phyloP scores from a whole-genome alignment of 2,888 invertebrate species.

The Lepidocyrtinus sp. region DNA sequence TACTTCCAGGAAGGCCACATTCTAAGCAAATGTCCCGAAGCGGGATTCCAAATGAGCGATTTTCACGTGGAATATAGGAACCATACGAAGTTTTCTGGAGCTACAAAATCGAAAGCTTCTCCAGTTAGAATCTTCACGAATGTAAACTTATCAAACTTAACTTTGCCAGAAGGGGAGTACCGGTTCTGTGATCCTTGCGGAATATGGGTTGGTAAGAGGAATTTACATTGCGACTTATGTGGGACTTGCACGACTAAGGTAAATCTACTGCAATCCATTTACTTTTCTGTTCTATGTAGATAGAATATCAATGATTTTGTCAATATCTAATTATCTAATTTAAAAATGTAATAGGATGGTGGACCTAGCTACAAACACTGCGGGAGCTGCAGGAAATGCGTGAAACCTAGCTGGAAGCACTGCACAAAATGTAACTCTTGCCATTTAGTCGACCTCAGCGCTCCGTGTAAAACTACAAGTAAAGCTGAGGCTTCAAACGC shows the following conservation, averaged over 20 bases:
- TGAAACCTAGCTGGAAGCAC: constrained; percentile 61
- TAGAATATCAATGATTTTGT: not conserved
- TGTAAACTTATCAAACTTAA: constrained; percentile 33
- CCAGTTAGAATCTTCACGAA: constrained; percentile 58
- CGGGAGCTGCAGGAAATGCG: constrained; percentile 47
- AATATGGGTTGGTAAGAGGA: constrained; percentile 52
- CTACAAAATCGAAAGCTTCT: constrained; percentile 49
- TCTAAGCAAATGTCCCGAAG: constrained; percentile 40
- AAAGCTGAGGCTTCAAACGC: no score
- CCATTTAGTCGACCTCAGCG: no score
- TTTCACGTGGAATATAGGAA: constrained; percentile 56
- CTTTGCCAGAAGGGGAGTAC: constrained; percentile 35
- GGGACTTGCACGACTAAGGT: constrained; percentile 55
- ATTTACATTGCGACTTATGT: constrained; percentile 53
- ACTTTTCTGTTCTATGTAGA: not conserved
- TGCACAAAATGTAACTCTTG: constrained; percentile 43
- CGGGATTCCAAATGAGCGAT: constrained; percentile 50
- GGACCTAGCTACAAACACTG: constrained; percentile 53
- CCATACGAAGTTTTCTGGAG: constrained; percentile 55
- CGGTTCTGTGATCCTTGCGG: constrained; percentile 49
- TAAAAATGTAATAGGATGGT: constrained; percentile 41
- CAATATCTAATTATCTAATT: not conserved
- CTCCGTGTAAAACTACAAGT: no score
- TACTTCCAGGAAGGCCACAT: constrained; percentile 63
- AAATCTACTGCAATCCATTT: not conserved